Percentiles rank a stretch among this genome's conserved stretches.
Conservation (phyloP, 1,140 invertebrate species). For the Fopius arisanus region DNA sequence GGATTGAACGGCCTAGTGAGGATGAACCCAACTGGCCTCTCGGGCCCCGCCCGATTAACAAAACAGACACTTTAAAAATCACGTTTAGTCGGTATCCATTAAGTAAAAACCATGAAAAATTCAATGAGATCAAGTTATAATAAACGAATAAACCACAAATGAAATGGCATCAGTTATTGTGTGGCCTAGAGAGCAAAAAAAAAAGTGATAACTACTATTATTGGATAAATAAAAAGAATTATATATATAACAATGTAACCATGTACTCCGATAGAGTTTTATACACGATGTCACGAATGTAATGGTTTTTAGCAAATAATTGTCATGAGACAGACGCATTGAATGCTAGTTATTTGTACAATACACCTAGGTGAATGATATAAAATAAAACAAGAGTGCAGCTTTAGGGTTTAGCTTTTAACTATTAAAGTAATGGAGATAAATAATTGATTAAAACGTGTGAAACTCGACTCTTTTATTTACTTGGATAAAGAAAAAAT, state of each 20-base stretch:
- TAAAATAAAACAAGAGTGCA: conserved; percentile 34
- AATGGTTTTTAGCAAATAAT: conserved; percentile 48
- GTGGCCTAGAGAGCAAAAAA: conserved; percentile 65
- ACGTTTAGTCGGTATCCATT: conserved; percentile 38
- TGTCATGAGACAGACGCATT: conserved; percentile 50
- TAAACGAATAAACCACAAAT: conserved; percentile 38
- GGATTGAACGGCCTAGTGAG: conserved; percentile 59
- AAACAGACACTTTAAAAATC: conserved; percentile 20
- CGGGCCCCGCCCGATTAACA: conserved; percentile 54
- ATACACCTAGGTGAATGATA: conserved; percentile 62
- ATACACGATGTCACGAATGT: conserved; percentile 65
- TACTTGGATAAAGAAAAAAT: conserved; percentile 44
- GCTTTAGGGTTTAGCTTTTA: conserved; percentile 30
- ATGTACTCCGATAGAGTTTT: conserved; percentile 66
- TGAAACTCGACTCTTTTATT: conserved; percentile 56
- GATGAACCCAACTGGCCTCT: conserved; percentile 64
- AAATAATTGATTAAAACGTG: conserved; percentile 12
- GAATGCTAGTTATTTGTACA: conserved; percentile 66
- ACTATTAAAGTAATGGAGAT: conserved; percentile 6
- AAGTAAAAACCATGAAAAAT: conserved; percentile 21
- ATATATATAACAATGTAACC: conserved; percentile 55
- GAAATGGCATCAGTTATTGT: conserved; percentile 57
- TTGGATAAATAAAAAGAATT: conserved; percentile 53
- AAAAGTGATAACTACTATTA: conserved; percentile 65
- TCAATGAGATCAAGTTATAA: conserved; percentile 15